phyloP scores from a whole-genome alignment of 2,797 vertebrate species.

The Poeciliopsis presidionis region DNA sequence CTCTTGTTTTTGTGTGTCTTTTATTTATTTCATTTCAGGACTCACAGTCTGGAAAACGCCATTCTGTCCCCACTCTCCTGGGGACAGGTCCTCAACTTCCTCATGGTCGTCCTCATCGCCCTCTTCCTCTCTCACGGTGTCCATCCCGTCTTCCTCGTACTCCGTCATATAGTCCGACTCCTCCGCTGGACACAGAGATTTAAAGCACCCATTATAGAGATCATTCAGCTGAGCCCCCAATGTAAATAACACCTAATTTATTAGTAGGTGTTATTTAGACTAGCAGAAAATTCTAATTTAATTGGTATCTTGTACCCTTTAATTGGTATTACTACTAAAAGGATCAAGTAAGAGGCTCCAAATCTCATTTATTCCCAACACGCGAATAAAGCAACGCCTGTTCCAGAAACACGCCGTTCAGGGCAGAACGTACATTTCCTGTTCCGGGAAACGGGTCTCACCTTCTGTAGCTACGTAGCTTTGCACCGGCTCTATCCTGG shows the following conservation, averaged over 20 bases:
- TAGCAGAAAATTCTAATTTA: neutral
- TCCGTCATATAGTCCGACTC: slow-evolving; percentile 93
- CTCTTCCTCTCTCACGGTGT: slow-evolving; percentile 85
- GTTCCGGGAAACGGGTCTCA: slow-evolving; percentile 57
- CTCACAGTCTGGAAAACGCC: slow-evolving; percentile 83
- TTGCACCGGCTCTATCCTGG: slow-evolving; percentile 92
- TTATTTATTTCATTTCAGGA: neutral
- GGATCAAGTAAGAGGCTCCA: slow-evolving; percentile 8
- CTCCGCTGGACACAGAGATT: slow-evolving; percentile 76
- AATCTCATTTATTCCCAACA: slow-evolving; percentile 35
- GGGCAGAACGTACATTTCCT: neutral
- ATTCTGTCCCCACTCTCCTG: slow-evolving; percentile 78
- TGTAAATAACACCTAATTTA: neutral
- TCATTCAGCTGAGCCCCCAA: slow-evolving; percentile 29
- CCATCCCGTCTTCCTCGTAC: slow-evolving; percentile 90
- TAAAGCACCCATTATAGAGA: slow-evolving; percentile 37
- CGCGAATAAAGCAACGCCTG: slow-evolving; percentile 1
- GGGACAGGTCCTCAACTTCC: slow-evolving; percentile 82
- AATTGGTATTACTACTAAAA: neutral
- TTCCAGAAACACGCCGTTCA: neutral
- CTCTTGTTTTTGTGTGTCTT: neutral
- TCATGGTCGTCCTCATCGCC: slow-evolving; percentile 78
- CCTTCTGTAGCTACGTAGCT: slow-evolving; percentile 87
- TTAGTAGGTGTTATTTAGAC: too few species aligned
- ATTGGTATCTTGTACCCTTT: neutral